Percentiles rank a stretch among this genome's conserved stretches.
phyloP scores from a whole-genome alignment of 2,888 invertebrate species.

The Rosalia funebris region DNA sequence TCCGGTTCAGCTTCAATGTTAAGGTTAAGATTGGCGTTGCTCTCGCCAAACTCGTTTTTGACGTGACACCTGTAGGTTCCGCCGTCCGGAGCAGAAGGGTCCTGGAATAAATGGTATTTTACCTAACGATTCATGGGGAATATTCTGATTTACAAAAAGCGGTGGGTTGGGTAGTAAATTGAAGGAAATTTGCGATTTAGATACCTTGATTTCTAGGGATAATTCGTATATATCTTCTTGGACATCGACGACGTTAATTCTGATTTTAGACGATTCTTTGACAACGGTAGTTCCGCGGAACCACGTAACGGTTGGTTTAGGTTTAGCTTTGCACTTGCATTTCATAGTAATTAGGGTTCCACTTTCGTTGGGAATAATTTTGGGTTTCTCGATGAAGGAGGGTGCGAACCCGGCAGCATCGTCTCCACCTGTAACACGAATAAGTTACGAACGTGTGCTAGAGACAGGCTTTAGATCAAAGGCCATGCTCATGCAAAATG shows the following conservation, averaged over 20 bases:
- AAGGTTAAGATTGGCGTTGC: conserved; percentile 94
- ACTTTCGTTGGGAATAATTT: conserved; percentile 97
- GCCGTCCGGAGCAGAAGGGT: conserved; percentile 83
- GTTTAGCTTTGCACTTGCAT: conserved; percentile 94
- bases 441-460: conserved; percentile 51
- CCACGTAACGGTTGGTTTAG: conserved; percentile 95
- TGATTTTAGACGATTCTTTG: conserved; percentile 85
- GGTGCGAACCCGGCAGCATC: conserved; percentile 94
- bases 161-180: background rate
- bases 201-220: conserved; percentile 81
- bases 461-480: conserved; percentile 52
- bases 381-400: conserved; percentile 97
- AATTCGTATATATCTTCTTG: conserved; percentile 90
- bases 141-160: background rate
- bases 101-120: conserved; percentile 65
- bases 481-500: conserved; percentile 65
- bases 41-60: conserved; percentile 95
- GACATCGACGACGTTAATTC: conserved; percentile 79
- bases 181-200: background rate
- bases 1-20: conserved; percentile 98
- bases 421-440: conserved; percentile 79
- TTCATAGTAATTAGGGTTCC: conserved; percentile 97
- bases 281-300: conserved; percentile 89
- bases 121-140: no score
- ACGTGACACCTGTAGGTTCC: conserved; percentile 94